These are phyloP conservation scores for Zootoca vivipara DNA, from an alignment of 2,113 vertebrate genomes.

Conservation along the genomic window DNA sequence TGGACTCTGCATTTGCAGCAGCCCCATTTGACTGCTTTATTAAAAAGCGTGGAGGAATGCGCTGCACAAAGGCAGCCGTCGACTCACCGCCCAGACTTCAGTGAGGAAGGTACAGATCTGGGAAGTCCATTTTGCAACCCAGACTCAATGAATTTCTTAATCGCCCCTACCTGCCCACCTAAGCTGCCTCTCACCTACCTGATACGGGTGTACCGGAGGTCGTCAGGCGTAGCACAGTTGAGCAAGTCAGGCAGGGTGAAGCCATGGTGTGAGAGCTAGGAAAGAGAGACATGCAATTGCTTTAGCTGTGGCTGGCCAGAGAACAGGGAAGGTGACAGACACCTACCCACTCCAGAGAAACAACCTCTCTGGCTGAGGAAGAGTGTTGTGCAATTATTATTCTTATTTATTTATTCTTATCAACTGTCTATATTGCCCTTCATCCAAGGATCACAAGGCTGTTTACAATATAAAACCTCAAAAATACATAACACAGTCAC, in stretches of 20 bases:
- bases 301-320: background rate
- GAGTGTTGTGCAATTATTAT: too few relatives aligned
- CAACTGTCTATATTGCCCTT: too few relatives aligned
- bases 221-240: constrained; percentile 79
- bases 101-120: too few relatives aligned
- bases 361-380: background rate
- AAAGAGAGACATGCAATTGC: background rate
- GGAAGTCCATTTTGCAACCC: background rate
- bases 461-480: too few relatives aligned
- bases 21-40: too few relatives aligned
- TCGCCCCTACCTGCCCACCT: background rate
- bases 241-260: constrained; percentile 86
- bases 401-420: too few relatives aligned
- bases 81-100: too few relatives aligned
- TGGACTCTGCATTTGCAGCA: background rate
- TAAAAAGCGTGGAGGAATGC: too few relatives aligned
- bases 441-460: too few relatives aligned
- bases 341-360: background rate
- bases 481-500: too few relatives aligned
- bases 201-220: constrained; percentile 83
- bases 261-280: constrained; percentile 79
- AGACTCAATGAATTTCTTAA: background rate
- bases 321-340: background rate
- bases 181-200: constrained; percentile 52
- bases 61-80: too few relatives aligned